Evolutionary conservation across 2,888 invertebrate species (phyloP), one percentile per base, ranked within the genome.

Genomic region (Plebejus anna): DNA sequence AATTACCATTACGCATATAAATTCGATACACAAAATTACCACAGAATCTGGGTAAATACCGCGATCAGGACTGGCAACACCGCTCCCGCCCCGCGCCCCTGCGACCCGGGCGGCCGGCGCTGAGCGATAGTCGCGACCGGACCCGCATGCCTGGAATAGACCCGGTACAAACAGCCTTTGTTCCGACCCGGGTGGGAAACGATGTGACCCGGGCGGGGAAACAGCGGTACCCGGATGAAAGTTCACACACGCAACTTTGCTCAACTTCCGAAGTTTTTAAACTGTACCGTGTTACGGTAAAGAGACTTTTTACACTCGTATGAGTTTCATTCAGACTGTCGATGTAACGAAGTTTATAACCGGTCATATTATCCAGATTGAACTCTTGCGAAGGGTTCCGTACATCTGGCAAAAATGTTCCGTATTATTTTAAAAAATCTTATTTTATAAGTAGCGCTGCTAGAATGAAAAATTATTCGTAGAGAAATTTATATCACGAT

Each of bases 1-100:
- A 6, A 61, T 47, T 42, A 38, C 42, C 5, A 7, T 28, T 28
- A 61, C 6, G 4, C 4, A 6, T 28, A 9, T 61, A 22, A 61
- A 42, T 47, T 47, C 3, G 9, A 47, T 11, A 9, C 28, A 28
- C 11, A 61, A 79, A 77, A 81, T 80, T 80, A 81, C 82, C 84
- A 80, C 70, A 76, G 51, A 78, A 79, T 80, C 80, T 71, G 80
- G 78, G 78, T 79, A 79, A 80, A 78, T 80, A 78, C 79, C 13
- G 76, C 76, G 75, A 75, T 73, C 76, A 75, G 80, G 78, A 81
- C 80, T 88, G 85, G 90, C 88, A 90, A 87, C 86, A 84, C 78
- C 77, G 76, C 42, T 77, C 82, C 83, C 88, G 82, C 88, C 89
- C 87, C 90, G 86, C 87, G 82, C 89, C 91, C 89, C 90, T 88